phyloP scores from a whole-genome alignment of 2,888 invertebrate species.

The Panzeria rudis region DNA sequence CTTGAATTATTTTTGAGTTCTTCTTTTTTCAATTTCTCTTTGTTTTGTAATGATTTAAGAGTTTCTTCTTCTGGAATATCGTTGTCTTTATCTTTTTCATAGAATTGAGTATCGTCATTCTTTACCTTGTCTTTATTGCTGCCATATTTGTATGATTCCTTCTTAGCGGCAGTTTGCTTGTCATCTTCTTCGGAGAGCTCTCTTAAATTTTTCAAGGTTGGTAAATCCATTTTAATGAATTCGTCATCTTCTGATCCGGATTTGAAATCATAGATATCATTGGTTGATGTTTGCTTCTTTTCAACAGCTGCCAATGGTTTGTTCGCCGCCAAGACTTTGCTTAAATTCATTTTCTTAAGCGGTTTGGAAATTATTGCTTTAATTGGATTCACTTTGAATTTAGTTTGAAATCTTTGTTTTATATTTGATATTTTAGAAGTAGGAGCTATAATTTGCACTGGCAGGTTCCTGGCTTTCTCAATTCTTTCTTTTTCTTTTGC shows the following conservation, averaged over 20 bases:
- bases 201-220: constrained; percentile 80
- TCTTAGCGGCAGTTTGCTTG: constrained; percentile 13
- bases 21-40: constrained; percentile 40
- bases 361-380: constrained; percentile 62
- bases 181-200: constrained; percentile 82
- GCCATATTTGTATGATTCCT: constrained; percentile 39
- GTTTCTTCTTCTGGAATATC: constrained; percentile 27
- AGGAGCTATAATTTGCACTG: neutral
- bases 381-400: constrained; percentile 63
- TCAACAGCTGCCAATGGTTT: constrained; percentile 42
- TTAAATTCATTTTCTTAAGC: constrained; percentile 55
- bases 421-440: constrained; percentile 63
- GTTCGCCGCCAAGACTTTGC: constrained; percentile 41
- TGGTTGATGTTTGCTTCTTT: constrained; percentile 54
- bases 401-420: constrained; percentile 74
- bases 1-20: constrained; percentile 23
- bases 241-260: constrained; percentile 83
- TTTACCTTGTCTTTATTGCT: constrained; percentile 47
- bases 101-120: neutral
- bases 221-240: constrained; percentile 83
- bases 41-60: constrained; percentile 30
- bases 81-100: neutral
- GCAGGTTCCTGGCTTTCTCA: neutral
- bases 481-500: constrained; percentile 11
- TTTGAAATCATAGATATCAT: constrained; percentile 82